These are phyloP conservation scores for Periophthalmus magnuspinnatus DNA, from an alignment of 2,797 vertebrate genomes.

Conservation along the genomic window DNA sequence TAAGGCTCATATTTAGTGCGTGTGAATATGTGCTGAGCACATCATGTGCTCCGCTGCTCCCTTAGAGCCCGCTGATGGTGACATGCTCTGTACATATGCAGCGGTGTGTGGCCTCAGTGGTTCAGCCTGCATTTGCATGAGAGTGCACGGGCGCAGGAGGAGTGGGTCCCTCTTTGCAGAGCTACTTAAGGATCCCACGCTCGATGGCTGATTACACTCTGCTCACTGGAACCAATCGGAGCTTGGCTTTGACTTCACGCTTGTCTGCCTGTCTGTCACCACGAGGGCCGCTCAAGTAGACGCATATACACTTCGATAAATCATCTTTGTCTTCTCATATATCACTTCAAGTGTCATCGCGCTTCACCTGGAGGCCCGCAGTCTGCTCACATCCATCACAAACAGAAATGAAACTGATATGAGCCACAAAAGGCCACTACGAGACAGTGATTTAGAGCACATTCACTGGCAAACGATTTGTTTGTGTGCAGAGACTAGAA, in stretches of 20 bases:
- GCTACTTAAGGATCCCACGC: slow-evolving; percentile 57
- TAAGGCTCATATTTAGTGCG: slow-evolving; percentile 57
- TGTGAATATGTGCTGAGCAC: slow-evolving; percentile 58
- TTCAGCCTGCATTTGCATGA: slow-evolving; percentile 54
- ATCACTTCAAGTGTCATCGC: slow-evolving; percentile 23
- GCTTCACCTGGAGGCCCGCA: slow-evolving; percentile 19
- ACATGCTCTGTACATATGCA: slow-evolving; percentile 30
- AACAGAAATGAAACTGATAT: slow-evolving; percentile 44
- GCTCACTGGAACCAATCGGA: slow-evolving; percentile 67
- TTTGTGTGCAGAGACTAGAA: slow-evolving; percentile 63
- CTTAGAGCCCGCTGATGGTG: slow-evolving; percentile 33
- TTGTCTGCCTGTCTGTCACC: slow-evolving; percentile 51
- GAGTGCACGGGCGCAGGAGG: slow-evolving; percentile 37
- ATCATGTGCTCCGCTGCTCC: slow-evolving; percentile 62
- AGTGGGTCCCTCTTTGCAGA: slow-evolving; percentile 41
- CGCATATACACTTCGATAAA: slow-evolving; percentile 24
- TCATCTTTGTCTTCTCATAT: slow-evolving; percentile 23
- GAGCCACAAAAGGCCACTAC: slow-evolving; percentile 29
- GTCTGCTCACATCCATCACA: slow-evolving; percentile 24
- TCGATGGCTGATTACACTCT: slow-evolving; percentile 64
- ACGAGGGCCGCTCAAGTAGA: slow-evolving; percentile 42
- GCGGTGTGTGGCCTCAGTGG: slow-evolving; percentile 31
- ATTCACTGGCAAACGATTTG: slow-evolving; percentile 54
- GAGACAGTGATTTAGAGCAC: slow-evolving; percentile 25
- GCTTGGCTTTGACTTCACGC: slow-evolving; percentile 60